Conservation (phyloP, 2,888 invertebrate genomes). For the Epinotia brunnichana region DNA sequence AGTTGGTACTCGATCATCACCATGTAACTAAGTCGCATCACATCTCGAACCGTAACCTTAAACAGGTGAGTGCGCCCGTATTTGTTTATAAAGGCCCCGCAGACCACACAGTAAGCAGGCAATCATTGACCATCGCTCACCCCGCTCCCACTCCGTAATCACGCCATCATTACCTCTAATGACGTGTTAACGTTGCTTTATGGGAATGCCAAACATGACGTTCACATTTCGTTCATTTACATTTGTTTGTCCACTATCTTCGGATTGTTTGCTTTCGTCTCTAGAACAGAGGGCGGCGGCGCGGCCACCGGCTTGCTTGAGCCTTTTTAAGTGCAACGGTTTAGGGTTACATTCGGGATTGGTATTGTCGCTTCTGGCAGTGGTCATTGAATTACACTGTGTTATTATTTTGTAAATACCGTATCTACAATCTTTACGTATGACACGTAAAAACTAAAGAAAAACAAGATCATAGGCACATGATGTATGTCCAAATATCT, state of each 20-base stretch:
- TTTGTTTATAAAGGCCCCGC: slow-evolving; percentile 71
- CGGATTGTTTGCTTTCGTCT: slow-evolving; percentile 78
- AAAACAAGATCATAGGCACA: not conserved
- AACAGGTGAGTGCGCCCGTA: slow-evolving; percentile 54
- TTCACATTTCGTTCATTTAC: slow-evolving; percentile 83
- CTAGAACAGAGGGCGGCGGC: slow-evolving; percentile 83
- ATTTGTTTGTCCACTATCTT: slow-evolving; percentile 82
- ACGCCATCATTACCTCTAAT: slow-evolving; percentile 83
- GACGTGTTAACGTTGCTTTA: slow-evolving; percentile 84
- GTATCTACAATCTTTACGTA: not conserved
- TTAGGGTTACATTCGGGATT: slow-evolving; percentile 68
- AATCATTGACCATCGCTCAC: slow-evolving; percentile 75
- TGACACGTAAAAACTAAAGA: not conserved
- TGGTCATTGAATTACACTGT: slow-evolving; percentile 42
- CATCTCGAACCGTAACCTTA: slow-evolving; percentile 33
- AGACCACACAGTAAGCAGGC: slow-evolving; percentile 80
- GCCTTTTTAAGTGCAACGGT: slow-evolving; percentile 72
- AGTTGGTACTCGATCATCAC: slow-evolving; percentile 21
- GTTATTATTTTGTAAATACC: slow-evolving; percentile 56
- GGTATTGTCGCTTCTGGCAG: slow-evolving; percentile 50
- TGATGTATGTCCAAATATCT: not conserved
- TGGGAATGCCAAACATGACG: slow-evolving; percentile 84
- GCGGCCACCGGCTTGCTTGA: slow-evolving; percentile 75
- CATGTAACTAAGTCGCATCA: slow-evolving; percentile 27
- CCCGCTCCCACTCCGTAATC: slow-evolving; percentile 77